phyloP scores from a whole-genome alignment of 2,797 vertebrate species.

The Hirundo rustica region DNA sequence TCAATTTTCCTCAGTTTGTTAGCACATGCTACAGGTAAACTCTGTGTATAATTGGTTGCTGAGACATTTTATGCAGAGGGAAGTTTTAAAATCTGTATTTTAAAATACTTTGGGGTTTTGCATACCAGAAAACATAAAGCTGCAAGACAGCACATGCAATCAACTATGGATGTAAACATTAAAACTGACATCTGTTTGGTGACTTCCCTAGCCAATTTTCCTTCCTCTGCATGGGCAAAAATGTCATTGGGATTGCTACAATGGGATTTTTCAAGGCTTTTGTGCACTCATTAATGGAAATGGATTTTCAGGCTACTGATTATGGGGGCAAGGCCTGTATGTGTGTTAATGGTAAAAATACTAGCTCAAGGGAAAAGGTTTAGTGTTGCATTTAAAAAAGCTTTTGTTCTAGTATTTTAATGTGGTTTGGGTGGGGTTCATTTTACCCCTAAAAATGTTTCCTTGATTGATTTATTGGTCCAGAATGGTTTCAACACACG shows the following conservation, averaged over 20 bases:
- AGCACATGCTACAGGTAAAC: not conserved
- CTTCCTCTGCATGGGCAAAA: not conserved
- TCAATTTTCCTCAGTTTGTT: not conserved
- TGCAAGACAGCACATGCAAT: not conserved
- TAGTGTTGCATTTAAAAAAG: not conserved
- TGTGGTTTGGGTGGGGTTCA: accelerated
- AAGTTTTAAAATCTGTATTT: not conserved
- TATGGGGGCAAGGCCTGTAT: not conserved
- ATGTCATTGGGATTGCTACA: not conserved
- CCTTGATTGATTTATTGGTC: not conserved
- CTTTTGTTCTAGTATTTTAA: not conserved
- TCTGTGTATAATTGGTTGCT: not conserved
- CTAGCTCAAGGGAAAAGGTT: not conserved
- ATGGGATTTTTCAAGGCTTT: not conserved
- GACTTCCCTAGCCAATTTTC: not conserved
- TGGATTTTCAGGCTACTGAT: not conserved
- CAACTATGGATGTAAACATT: not conserved
- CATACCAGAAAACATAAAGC: not conserved
- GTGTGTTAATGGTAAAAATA: not conserved
- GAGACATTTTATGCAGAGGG: not conserved
- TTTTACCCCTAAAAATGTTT: not conserved
- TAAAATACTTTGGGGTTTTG: not conserved
- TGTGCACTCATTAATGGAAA: not conserved
- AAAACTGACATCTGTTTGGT: not conserved
- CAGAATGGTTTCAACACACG: not conserved